Base-by-base conservation (phyloP, 2,113 vertebrate species). In the Saccopteryx leptura region DNA sequence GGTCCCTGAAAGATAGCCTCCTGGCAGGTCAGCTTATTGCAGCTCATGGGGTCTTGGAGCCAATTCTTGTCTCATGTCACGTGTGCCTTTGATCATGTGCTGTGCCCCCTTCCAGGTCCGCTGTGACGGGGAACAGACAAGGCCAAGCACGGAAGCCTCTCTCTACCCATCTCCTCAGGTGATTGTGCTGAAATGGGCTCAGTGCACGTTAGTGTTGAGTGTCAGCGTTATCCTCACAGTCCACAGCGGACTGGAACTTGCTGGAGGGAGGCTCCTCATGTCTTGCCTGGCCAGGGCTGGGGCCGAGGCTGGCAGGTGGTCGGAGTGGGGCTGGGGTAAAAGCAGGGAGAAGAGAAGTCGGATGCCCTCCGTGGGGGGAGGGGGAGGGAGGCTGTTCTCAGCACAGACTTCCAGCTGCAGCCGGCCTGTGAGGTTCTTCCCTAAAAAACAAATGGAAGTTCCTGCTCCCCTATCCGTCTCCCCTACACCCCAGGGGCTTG, bases 101-200 rank as follows among this genome's bases (percentile, higher is more conserved):
- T 92, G 28, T 60, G 18, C 81, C 68, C 48, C 66, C 5, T 91
- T 56, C 65, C 65, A 63, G 79, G 80, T 60, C 91, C n/a, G 33
- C 10, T 71, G 65, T 39, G n/a, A 66, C 19, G n/a, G 33, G 50
- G 39, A 66, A 71, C 7, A 58, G n/a, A 15, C 9, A 9, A 13
- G 83, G 66, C 14, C 9, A 21, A 48, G 79, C 48, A 4, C 21
- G 54, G 66, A 63, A 75, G 19, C 33, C 12, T 82, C 66, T 84
- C 12, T 26, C 0, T 48, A 5, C 31, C 39, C 23, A 4, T 81
- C 46, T 12, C 24, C 0, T 50, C 2, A 1, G n/a, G 48, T 3
- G 24, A 21, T 13, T 9, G 10, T 39, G 66, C 8, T 78, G 52
- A n/a, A 46, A 33, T 10, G 8, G 48, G 9, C 39, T 10, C 21